Percentiles rank a stretch among this genome's conserved stretches.
phyloP scores from a whole-genome alignment of 2,888 invertebrate species.

The Aromia moschata region DNA sequence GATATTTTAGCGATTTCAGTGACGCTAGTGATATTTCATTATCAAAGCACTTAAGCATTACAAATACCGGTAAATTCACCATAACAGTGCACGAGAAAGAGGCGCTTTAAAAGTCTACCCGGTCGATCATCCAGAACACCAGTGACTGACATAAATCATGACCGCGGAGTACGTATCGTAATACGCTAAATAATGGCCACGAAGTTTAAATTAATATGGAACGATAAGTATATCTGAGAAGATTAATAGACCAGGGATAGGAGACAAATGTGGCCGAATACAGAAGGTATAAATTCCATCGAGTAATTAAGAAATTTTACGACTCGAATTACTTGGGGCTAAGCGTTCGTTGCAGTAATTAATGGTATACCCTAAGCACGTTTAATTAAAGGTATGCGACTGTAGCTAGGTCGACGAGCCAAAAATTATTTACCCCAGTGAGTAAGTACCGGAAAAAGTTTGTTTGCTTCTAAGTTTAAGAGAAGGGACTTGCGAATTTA shows the following conservation, averaged over 20 bases:
- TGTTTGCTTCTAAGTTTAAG: too few species aligned
- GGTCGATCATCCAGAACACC: conserved; percentile 7
- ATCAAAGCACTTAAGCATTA: too few species aligned
- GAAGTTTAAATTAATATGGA: conserved; percentile 28
- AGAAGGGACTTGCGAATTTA: too few species aligned
- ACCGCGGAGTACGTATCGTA: conserved; percentile 4
- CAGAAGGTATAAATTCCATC: conserved; percentile 20
- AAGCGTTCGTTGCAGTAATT: conserved; percentile 9
- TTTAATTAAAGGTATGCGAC: conserved; percentile 13
- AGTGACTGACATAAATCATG: conserved; percentile 16
- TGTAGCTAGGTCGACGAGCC: not conserved
- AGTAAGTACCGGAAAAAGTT: too few species aligned
- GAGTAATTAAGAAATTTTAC: conserved; percentile 19
- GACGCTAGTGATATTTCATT: too few species aligned
- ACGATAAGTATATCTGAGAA: conserved; percentile 24
- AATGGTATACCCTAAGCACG: conserved; percentile 1
- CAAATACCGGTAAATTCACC: too few species aligned
- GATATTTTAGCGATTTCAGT: too few species aligned
- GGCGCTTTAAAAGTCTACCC: too few species aligned
- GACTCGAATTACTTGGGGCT: conserved; percentile 14
- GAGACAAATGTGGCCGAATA: conserved; percentile 28
- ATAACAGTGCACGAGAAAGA: too few species aligned
- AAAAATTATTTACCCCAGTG: too few species aligned
- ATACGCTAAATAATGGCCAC: conserved; percentile 16
- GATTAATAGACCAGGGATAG: conserved; percentile 22